Base-by-base conservation (phyloP, 2,797 vertebrate species). In the Typhlichthys eigenmanni region DNA sequence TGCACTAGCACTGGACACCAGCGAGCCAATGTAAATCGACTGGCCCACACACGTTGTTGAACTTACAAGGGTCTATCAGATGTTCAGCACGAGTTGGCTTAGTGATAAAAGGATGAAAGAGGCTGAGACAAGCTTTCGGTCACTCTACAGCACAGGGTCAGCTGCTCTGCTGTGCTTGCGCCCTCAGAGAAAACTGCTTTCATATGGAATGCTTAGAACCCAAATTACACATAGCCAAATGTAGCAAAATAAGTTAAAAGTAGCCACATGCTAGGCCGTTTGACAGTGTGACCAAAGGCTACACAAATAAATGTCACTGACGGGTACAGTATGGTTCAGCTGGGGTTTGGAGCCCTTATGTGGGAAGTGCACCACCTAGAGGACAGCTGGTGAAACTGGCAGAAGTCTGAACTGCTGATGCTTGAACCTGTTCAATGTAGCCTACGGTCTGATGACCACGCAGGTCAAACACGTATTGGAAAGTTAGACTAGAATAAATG, bases 301-400 rank as follows among this genome's bases (percentile, higher is more conserved):
- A 24, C 19, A 1, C 19, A 4, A 58, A 34, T 9, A 43, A 43
- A 43, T 8, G 1, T 43, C 6, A 43, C 34, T 38, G 34, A 9
- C 7, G 9, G 38, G 7, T 24, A 24, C 24, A 24, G 24, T 43
- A 43, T 43, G 38, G 38, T 43, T 43, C 38, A 43, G 38, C 38
- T 43, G 38, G 38, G 38, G 38, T 1, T 43, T 43, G 38, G 6
- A 43, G 5, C 38, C 4, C 38, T 43, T 43, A 43, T 43, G 38
- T 43, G 38, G 38, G 38, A 47, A 76, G 38, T 64, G 84, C 75
- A 55, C 76, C 85, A 80, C 69, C 82, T 86, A 55, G 74, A 85
- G 84, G 84, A 72, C 19, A 74, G 7, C 12, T 0, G 2, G n/a
- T 13, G 49, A 55, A 55, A 1, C 6, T 43, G 38, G 29, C 14